phyloP scores from a whole-genome alignment of 2,113 vertebrate genomes.

The Orthonyx spaldingii region DNA sequence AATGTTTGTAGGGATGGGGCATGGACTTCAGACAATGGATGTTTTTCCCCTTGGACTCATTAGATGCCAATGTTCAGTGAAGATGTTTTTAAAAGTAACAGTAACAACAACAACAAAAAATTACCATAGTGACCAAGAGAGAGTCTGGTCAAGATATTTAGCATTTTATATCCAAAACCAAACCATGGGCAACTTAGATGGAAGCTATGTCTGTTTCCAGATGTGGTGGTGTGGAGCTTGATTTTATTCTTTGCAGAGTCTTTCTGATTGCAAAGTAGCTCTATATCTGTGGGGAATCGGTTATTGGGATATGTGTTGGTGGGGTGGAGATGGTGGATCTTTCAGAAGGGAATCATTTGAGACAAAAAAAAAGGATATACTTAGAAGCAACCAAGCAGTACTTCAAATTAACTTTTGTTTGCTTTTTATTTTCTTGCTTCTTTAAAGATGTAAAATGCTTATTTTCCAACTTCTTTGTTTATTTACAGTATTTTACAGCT shows the following conservation, averaged over 20 bases:
- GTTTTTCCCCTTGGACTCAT: background rate
- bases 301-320: background rate
- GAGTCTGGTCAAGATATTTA: background rate
- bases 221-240: background rate
- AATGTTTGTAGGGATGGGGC: background rate
- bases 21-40: background rate
- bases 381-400: background rate
- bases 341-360: background rate
- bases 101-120: background rate
- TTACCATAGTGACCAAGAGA: background rate
- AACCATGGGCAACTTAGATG: background rate
- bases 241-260: background rate
- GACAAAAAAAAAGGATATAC: background rate
- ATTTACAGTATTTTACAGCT: background rate
- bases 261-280: background rate
- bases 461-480: background rate
- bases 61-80: background rate
- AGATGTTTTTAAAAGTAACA: background rate
- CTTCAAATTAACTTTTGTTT: background rate
- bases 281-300: background rate
- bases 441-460: background rate
- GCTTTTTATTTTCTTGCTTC: background rate
- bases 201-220: background rate
- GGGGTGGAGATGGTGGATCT: background rate
- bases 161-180: background rate